phyloP scores from a whole-genome alignment of 2,888 invertebrate species.

The Branchellion lobata region DNA sequence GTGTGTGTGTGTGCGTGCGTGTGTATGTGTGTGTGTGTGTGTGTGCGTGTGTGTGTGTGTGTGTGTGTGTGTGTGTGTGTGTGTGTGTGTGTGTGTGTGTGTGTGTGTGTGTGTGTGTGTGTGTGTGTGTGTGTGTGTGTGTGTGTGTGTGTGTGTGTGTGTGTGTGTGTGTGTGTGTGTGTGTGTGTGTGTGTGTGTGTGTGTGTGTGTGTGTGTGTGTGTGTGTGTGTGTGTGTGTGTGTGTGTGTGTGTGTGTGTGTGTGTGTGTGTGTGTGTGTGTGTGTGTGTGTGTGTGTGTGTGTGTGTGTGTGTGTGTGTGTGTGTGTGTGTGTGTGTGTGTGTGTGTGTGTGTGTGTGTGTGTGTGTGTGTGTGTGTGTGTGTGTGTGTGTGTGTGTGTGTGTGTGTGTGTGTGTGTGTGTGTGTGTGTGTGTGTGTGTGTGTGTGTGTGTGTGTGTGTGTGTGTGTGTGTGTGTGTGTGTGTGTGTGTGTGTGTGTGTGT shows the following conservation, averaged over 20 bases:
- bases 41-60: not conserved
- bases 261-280: slow-evolving; percentile 23
- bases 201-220: not conserved
- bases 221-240: slow-evolving; percentile 14
- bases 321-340: slow-evolving; percentile 23
- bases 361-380: slow-evolving; percentile 23
- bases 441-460: slow-evolving; percentile 23
- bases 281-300: slow-evolving; percentile 23
- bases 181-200: not conserved
- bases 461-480: slow-evolving; percentile 23
- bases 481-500: slow-evolving; percentile 23
- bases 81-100: not conserved
- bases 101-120: not conserved
- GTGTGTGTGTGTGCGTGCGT: not conserved
- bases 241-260: slow-evolving; percentile 23
- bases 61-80: slow-evolving; percentile 7
- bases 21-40: slow-evolving; percentile 7
- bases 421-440: slow-evolving; percentile 23
- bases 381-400: slow-evolving; percentile 23
- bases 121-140: slow-evolving; percentile 18
- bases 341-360: slow-evolving; percentile 23
- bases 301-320: slow-evolving; percentile 23
- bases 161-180: slow-evolving; percentile 11
- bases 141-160: slow-evolving; percentile 17
- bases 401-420: slow-evolving; percentile 23